Evolutionary conservation across 2,797 vertebrate species (phyloP).

Genomic region (Myotis myotis): DNA sequence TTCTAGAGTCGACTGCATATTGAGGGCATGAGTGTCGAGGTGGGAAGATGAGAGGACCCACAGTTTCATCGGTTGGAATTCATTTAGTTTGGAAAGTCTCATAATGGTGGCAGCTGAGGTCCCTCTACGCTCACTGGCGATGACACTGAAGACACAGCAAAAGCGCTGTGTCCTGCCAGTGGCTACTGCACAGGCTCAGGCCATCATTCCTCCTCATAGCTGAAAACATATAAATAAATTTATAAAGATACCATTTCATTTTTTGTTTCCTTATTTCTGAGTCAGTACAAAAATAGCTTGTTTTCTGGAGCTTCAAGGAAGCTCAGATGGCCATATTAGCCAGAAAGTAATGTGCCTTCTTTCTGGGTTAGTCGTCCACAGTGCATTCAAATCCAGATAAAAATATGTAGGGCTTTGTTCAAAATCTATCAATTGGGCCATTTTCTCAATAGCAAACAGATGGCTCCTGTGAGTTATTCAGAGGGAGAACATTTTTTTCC

Average conservation of each 20-base stretch:
- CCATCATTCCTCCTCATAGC: background rate
- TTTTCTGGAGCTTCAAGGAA: conserved; percentile 47
- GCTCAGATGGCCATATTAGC: conserved; percentile 41
- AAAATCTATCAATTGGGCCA: conserved; percentile 69
- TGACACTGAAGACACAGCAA: background rate
- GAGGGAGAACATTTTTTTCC: conserved; percentile 56
- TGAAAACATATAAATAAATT: background rate
- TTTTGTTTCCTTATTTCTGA: conserved; percentile 40
- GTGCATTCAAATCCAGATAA: conserved; percentile 68
- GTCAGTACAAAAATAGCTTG: background rate
- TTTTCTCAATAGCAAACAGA: conserved; percentile 76
- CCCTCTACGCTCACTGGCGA: rapidly evolving
- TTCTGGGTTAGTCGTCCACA: conserved; percentile 44
- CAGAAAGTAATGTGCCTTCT: conserved; percentile 1
- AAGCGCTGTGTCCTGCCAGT: background rate
- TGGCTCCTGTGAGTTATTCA: conserved; percentile 71
- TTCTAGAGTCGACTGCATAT: background rate
- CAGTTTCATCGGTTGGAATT: background rate
- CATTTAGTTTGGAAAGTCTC: background rate
- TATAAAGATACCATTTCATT: background rate
- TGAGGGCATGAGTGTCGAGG: background rate
- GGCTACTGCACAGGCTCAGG: background rate
- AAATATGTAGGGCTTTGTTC: conserved; percentile 65
- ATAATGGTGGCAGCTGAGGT: background rate
- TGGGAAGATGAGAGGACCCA: background rate